Base-by-base conservation (phyloP, 2,797 vertebrate genomes). In the Danio jaintianensis region DNA sequence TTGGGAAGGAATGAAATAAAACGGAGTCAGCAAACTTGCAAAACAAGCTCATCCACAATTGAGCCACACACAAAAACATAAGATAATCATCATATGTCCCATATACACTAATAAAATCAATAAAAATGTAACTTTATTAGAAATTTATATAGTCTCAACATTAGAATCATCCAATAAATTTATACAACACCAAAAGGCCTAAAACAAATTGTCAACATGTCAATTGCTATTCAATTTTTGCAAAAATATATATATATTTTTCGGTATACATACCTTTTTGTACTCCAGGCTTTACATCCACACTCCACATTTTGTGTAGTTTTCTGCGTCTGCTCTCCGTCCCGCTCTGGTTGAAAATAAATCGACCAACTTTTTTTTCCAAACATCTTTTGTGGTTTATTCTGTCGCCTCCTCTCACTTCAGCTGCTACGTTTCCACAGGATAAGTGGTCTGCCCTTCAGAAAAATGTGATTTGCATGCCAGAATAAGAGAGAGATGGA, bases 401-500 rank as follows among this genome's bases (percentile, higher is more conserved):
- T 66, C 12, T 15, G 48, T 40, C 22, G 1, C 29, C 48, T 3
- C 29, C 67, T 69, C 67, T 52, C 48, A 38, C 15, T 18, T 38
- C 9, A 0, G 29, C 16, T 61, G 22, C 56, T 15, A 15, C 58
- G 58, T 59, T 22, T 38, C 29, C 16, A 40, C 38, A 52, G 67
- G 1, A 52, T n/a, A 52, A 52, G 47, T 18, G 67, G 9, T 69
- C 47, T 3, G 67, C 48, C 67, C 18, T 6, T 52, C 4, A 12
- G 8, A 52, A 55, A 9, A 58, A 56, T 20, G 4, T 0, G 22
- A 20, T 13, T 29, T 53, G 36, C 48, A 53, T 70, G 36, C 50
- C 68, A 70, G 55, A 70, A 69, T 13, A 11, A 53, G 10, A 70
- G 48, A 52, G 29, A 42, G 68, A 70, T 55, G n/a, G 36, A 70